phyloP scores from a whole-genome alignment of 2,888 invertebrate species.

The Baronia brevicornis region DNA sequence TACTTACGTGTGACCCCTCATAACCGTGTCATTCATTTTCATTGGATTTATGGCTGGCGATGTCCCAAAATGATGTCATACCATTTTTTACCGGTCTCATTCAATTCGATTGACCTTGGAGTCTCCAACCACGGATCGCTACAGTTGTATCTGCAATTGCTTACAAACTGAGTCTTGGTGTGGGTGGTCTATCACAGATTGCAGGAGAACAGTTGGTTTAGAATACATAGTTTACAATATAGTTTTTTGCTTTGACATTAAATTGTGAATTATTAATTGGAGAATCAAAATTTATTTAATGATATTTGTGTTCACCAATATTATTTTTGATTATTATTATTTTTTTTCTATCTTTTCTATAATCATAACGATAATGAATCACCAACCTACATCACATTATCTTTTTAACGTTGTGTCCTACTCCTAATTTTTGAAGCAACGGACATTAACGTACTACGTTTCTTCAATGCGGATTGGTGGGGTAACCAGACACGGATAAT shows the following conservation, averaged over 20 bases:
- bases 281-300: background rate
- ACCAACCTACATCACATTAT: too few species aligned
- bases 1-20: slow-evolving; percentile 4
- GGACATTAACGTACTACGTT: too few species aligned
- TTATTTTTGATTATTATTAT: background rate
- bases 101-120: slow-evolving; percentile 44
- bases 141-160: slow-evolving; percentile 37
- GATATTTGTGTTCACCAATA: background rate
- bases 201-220: slow-evolving; percentile 5
- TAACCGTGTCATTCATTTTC: slow-evolving; percentile 12
- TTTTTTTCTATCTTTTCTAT: too few species aligned
- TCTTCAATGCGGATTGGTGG: too few species aligned
- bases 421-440: too few species aligned
- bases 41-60: slow-evolving; percentile 19
- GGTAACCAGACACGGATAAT: too few species aligned
- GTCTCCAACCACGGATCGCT: slow-evolving; percentile 31
- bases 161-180: slow-evolving; percentile 28
- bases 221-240: too few species aligned
- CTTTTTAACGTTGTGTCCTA: too few species aligned
- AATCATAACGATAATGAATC: too few species aligned
- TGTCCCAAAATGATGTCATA: slow-evolving; percentile 34
- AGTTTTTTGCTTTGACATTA: too few species aligned
- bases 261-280: background rate
- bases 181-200: slow-evolving; percentile 28
- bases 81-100: slow-evolving; percentile 21